These are phyloP conservation scores for Linepithema humile DNA, from an alignment of 1,140 invertebrate genomes.

Conservation along the genomic window DNA sequence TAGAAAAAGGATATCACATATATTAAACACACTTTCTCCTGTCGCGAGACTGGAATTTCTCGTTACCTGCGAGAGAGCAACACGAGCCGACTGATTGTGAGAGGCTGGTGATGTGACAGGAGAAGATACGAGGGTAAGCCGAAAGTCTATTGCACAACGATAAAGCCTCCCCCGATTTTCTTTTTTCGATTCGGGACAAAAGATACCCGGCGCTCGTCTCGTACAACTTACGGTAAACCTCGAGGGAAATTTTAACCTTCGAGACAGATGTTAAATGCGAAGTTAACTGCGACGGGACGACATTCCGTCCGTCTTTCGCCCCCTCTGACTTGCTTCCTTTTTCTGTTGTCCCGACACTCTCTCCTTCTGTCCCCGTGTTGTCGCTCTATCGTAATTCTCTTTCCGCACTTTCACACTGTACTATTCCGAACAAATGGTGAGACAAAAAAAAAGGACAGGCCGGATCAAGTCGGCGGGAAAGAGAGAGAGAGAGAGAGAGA, in stretches of 20 bases:
- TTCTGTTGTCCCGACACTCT: not conserved
- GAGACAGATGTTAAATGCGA: slow-evolving; percentile 80
- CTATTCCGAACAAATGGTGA: slow-evolving; percentile 78
- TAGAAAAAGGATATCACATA: not conserved
- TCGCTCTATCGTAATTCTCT: slow-evolving; percentile 63
- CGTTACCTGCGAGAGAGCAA: slow-evolving; percentile 16
- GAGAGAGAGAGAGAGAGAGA: slow-evolving; percentile 56
- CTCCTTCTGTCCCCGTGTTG: slow-evolving; percentile 35
- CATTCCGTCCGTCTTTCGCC: slow-evolving; percentile 33
- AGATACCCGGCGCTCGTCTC: slow-evolving; percentile 67
- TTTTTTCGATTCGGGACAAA: slow-evolving; percentile 69
- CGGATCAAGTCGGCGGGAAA: slow-evolving; percentile 20
- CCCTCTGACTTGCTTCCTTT: slow-evolving; percentile 23
- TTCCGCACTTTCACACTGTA: slow-evolving; percentile 59
- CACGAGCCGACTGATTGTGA: slow-evolving; percentile 24
- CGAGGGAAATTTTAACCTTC: slow-evolving; percentile 82
- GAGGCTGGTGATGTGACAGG: not conserved
- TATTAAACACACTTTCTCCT: not conserved
- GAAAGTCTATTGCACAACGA: slow-evolving; percentile 52
- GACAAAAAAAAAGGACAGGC: slow-evolving; percentile 76
- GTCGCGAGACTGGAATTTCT: slow-evolving; percentile 6
- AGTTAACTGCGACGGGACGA: slow-evolving; percentile 79
- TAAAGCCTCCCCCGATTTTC: slow-evolving; percentile 73
- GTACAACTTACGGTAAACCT: slow-evolving; percentile 78
- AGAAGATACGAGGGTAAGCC: slow-evolving; percentile 24